Percentiles rank a stretch among this genome's conserved stretches.
Evolutionary conservation across 2,888 invertebrate genomes (phyloP).

Genomic region (Caenorhabditis zanzibari): DNA sequence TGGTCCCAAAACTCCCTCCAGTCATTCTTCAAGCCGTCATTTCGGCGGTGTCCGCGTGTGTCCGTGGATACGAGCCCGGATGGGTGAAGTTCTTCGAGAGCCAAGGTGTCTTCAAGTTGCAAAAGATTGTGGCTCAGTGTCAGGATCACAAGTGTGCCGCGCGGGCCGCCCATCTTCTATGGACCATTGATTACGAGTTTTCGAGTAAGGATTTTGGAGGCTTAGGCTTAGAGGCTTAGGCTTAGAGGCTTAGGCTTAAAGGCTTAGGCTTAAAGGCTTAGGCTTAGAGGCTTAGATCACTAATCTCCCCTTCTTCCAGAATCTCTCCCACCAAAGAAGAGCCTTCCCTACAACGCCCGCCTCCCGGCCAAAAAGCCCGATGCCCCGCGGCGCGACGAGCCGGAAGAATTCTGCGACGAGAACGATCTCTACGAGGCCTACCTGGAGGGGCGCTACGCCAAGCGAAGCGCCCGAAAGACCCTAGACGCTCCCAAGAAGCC

Average conservation of each 20-base stretch:
- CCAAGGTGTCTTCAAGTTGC: background rate
- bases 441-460: no score
- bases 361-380: background rate
- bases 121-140: background rate
- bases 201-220: background rate
- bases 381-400: background rate
- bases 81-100: background rate
- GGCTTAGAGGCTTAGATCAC: no score
- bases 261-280: no score
- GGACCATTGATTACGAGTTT: background rate
- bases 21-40: background rate
- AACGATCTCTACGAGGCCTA: background rate
- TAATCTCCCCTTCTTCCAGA: no score
- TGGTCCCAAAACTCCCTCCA: background rate
- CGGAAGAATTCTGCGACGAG: background rate
- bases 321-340: no score
- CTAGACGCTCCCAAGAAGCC: no score
- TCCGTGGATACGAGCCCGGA: background rate
- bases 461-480: no score
- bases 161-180: slow-evolving; percentile 6
- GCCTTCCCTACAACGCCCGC: no score
- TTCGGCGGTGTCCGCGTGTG: background rate
- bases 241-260: no score
- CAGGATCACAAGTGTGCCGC: background rate
- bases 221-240: no score